Base-by-base conservation (phyloP, 2,113 vertebrate species). In the Hymenochirus boettgeri region DNA sequence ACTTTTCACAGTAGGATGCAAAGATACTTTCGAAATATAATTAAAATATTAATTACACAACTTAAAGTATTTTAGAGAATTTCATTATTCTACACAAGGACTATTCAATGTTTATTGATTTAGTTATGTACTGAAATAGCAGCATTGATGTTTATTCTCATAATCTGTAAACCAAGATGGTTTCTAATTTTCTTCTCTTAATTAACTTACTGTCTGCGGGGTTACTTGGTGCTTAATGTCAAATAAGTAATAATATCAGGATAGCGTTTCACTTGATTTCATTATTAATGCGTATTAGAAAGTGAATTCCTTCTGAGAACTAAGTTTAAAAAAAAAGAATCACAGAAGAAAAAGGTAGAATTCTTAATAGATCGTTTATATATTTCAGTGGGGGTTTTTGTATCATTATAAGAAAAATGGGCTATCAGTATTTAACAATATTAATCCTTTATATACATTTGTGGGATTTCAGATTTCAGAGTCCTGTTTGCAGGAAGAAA, bases 31-130 rank as follows among this genome's bases (percentile, higher is more conserved):
- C 77, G 74, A 75, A 79, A 76, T 82, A 79, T 80, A 84, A 85
- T 86, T 85, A 83, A 85, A 82, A 79, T 82, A 83, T 81, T 83
- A 79, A 80, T 82, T 81, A 73, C 57, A 31, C 73, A 70, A 76
- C 75, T 81, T 61, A 70, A 72, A 75, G 69, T 62, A 48, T 15
- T 70, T 73, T 0, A 1, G 21, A 2, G 25, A 52, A 65, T 67
- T 35, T 37, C 48, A 59, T 22, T 45, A 45, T 51, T 27, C 39
- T 52, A 58, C 18, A 69, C 46, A 42, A 4, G 18, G 33, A 60
- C 39, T 72, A 70, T 74, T 71, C 61, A 64, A 24, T 76, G 65
- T 71, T 83, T 77, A 77, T 76, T 69, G 73, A 60, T 60, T 45
- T 69, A 60, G 65, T 53, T 58, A 25, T 48, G 53, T 13, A 31